Conservation (phyloP, 2,888 invertebrate species). For the Folsomia candida region DNA sequence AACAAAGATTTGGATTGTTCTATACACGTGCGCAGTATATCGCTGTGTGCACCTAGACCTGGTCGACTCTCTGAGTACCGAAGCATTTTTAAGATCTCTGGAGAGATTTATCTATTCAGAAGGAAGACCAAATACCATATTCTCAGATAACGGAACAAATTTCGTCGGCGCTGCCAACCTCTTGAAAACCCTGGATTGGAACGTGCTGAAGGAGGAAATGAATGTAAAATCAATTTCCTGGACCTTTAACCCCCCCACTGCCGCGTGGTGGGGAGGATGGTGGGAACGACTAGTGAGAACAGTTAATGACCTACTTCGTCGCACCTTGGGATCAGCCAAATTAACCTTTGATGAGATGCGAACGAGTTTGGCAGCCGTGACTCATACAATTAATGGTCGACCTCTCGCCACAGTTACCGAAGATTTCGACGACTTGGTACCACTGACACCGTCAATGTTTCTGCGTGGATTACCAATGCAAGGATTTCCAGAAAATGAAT, state of each 20-base stretch:
- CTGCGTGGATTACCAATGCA: not conserved
- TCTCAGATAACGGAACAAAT: slow-evolving; percentile 54
- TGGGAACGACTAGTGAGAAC: not conserved
- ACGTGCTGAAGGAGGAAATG: slow-evolving; percentile 28
- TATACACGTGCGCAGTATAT: slow-evolving; percentile 8
- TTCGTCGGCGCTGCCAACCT: slow-evolving; percentile 54
- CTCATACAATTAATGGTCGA: slow-evolving; percentile 47
- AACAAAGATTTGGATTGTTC: not conserved
- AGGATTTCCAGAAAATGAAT: not conserved
- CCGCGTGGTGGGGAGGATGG: not conserved
- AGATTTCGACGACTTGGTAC: slow-evolving; percentile 13
- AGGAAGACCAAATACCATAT: slow-evolving; percentile 29
- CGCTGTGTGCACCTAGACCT: slow-evolving; percentile 7
- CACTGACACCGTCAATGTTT: slow-evolving; percentile 5
- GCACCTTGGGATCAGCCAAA: slow-evolving; percentile 34
- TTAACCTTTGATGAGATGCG: slow-evolving; percentile 40
- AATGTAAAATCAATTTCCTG: not conserved
- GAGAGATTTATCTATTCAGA: not conserved
- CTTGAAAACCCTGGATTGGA: slow-evolving; percentile 59
- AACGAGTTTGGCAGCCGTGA: slow-evolving; percentile 40
- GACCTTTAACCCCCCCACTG: not conserved
- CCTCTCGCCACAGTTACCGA: slow-evolving; percentile 47
- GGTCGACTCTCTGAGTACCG: slow-evolving; percentile 38
- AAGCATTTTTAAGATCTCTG: not conserved
- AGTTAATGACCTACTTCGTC: slow-evolving; percentile 1